Base-by-base conservation (phyloP, 2,888 invertebrate species). In the Polydrusus pterygomalis region DNA sequence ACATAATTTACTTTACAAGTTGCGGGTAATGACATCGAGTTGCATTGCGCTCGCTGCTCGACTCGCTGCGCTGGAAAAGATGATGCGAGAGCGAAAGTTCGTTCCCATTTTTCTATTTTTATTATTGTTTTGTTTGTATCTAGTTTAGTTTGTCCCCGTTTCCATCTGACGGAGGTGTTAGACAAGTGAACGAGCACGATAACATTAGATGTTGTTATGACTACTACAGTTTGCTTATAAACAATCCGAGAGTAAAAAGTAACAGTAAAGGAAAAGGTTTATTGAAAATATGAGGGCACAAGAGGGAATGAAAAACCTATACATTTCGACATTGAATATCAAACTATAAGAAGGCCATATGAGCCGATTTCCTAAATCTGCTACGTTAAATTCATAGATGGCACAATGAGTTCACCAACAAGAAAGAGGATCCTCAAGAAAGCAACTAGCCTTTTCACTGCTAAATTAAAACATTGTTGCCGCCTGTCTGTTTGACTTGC, bases 1-100 rank as follows among this genome's bases (percentile, higher is more conserved):
- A 84, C 85, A 83, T 85, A 84, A 85, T 88, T 88, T 87, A 87
- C 86, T 86, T 86, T 84, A 83, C 83, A 83, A 83, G 82, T 83
- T 65, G 83, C 84, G 87, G 87, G 85, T 87, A 88, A 88, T 88
- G 87, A 88, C 87, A 87, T 87, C 86, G 38, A 62, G 67, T 75
- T 72, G 71, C 71, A 74, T 60, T 71, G 62, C 67, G 60, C 65
- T 64, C 17, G 49, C n/a, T 56, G 68, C n/a, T 60, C 68, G 72
- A 62, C 68, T 63, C 70, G 74, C 64, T 47, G 69, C 54, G 63
- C 15, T 64, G 63, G 49, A 54, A 51, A 71, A 62, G 70, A 67
- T 67, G 65, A 70, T 71, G 70, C 34, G 77, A 77, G 74, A 77
- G 69, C 72, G 77, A 77, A 74, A 77, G 77, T 74, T 70, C 71